phyloP scores from a whole-genome alignment of 2,888 invertebrate species.

The Emmelina monodactyla region DNA sequence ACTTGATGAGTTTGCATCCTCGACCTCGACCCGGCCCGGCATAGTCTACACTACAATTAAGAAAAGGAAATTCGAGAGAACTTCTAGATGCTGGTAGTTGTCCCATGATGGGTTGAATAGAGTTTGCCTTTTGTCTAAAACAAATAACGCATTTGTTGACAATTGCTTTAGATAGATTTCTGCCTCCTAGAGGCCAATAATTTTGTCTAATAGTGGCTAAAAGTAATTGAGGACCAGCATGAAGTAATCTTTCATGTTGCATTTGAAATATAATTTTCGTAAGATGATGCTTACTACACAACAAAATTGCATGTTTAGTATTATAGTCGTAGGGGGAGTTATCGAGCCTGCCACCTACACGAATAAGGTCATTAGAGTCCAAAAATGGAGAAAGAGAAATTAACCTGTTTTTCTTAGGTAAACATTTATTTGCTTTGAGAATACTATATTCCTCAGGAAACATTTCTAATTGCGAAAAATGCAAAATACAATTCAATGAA shows the following conservation, averaged over 20 bases:
- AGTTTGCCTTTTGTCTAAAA: neutral
- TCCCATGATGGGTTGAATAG: neutral
- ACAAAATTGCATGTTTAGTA: neutral
- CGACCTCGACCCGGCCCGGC: constrained; percentile 13
- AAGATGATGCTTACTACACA: neutral
- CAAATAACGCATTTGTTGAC: neutral
- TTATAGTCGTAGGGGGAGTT: neutral
- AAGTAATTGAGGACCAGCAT: neutral
- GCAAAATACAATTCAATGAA: neutral
- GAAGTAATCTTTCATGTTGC: neutral
- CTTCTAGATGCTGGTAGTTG: neutral
- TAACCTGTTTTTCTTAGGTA: neutral
- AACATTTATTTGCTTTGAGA: neutral
- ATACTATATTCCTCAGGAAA: too few species aligned
- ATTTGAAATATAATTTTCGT: neutral
- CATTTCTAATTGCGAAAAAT: neutral
- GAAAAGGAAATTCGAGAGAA: constrained; percentile 8
- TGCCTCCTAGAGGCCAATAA: neutral
- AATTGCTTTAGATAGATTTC: neutral
- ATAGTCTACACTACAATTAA: constrained; percentile 12
- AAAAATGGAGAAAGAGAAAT: neutral
- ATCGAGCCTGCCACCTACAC: neutral
- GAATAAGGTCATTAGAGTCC: neutral
- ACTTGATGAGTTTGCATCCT: constrained; percentile 9
- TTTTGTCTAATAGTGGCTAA: neutral